A percentile compares a stretch with the other conserved stretches of the same genome.
phyloP scores from a whole-genome alignment of 2,888 invertebrate species.

The Drosophila falleni region DNA sequence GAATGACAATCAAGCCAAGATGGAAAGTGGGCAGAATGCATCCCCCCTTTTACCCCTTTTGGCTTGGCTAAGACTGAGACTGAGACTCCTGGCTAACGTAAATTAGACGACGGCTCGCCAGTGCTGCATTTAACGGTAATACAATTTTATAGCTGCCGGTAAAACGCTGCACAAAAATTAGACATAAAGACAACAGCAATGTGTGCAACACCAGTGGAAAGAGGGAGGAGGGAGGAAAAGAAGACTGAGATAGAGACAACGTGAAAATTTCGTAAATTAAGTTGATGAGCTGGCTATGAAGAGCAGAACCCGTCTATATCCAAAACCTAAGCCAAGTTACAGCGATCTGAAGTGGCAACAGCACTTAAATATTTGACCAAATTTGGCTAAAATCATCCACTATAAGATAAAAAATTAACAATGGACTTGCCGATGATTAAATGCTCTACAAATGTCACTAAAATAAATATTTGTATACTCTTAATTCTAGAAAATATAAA shows the following conservation, averaged over 20 bases:
- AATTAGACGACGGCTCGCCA: conserved; percentile 79
- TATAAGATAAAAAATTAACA: conserved; percentile 7
- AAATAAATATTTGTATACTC: neutral
- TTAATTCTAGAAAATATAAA: neutral
- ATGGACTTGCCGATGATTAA: neutral
- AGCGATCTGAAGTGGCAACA: conserved; percentile 55
- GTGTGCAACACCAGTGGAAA: conserved; percentile 28
- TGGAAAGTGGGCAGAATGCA: conserved; percentile 75
- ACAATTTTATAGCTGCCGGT: conserved; percentile 82
- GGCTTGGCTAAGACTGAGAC: neutral
- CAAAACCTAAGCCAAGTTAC: conserved; percentile 11
- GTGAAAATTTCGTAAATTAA: conserved; percentile 78
- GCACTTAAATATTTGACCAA: conserved; percentile 81
- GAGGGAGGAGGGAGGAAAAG: conserved; percentile 8
- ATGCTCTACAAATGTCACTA: conserved; percentile 33
- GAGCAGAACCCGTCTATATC: conserved; percentile 11
- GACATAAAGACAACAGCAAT: conserved; percentile 68
- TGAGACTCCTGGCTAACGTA: conserved; percentile 71
- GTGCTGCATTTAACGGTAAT: conserved; percentile 82
- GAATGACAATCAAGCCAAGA: conserved; percentile 81
- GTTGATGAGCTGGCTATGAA: conserved; percentile 66
- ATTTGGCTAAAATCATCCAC: conserved; percentile 70
- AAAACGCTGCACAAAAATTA: conserved; percentile 80
- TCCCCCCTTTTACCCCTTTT: neutral
- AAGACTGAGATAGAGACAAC: conserved; percentile 34